phyloP scores from a whole-genome alignment of 1,140 invertebrate genomes.

The Pristionchus pacificus region DNA sequence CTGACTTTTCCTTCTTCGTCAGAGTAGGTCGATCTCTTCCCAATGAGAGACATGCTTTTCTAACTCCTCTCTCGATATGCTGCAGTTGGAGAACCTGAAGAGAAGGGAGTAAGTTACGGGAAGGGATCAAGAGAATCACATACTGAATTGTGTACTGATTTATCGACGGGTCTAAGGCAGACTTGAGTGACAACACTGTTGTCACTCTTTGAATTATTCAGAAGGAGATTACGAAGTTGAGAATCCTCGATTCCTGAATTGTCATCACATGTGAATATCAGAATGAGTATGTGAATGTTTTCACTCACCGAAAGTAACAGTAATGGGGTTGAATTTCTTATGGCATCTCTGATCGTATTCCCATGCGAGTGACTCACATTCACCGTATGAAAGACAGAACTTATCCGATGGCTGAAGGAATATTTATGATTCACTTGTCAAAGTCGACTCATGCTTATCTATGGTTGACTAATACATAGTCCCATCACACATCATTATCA shows the following conservation, averaged over 20 bases:
- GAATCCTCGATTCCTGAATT: slow-evolving; percentile 25
- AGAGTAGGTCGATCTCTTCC: slow-evolving; percentile 21
- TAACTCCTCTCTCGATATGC: slow-evolving; percentile 25
- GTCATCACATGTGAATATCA: neutral
- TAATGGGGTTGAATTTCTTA: neutral
- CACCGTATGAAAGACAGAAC: neutral
- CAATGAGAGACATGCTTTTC: slow-evolving; percentile 24
- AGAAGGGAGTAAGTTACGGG: neutral
- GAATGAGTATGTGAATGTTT: neutral
- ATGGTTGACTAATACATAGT: neutral
- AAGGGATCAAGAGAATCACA: neutral
- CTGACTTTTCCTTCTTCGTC: slow-evolving; percentile 9
- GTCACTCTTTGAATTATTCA: slow-evolving; percentile 18
- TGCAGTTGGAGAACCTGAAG: slow-evolving; percentile 28
- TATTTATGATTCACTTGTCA: too few species aligned
- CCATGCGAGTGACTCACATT: neutral
- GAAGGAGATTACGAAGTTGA: slow-evolving; percentile 16
- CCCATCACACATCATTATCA: too few species aligned
- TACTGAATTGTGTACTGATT: slow-evolving; percentile 18
- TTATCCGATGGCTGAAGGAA: neutral
- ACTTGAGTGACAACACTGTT: slow-evolving; percentile 20
- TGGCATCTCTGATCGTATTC: neutral
- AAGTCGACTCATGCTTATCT: neutral
- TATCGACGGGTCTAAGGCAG: slow-evolving; percentile 27
- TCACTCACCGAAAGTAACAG: neutral